phyloP scores from a whole-genome alignment of 2,888 invertebrate species.

The Germaria angustata region DNA sequence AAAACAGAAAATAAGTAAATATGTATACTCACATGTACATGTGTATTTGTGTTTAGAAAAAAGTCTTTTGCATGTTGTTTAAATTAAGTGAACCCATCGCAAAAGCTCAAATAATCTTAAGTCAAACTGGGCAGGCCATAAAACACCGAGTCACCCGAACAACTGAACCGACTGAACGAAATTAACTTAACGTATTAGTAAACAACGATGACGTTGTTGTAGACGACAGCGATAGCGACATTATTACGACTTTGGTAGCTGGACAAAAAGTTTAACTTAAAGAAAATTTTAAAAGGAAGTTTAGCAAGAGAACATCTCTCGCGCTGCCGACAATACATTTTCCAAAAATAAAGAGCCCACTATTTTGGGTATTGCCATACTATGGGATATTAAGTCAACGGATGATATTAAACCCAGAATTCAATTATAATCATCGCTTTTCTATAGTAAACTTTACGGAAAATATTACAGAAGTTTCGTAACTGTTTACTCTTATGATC shows the following conservation, averaged over 20 bases:
- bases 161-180: slow-evolving; percentile 38
- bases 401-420: no score
- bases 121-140: slow-evolving; percentile 67
- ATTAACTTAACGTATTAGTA: slow-evolving; percentile 47
- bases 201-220: slow-evolving; percentile 41
- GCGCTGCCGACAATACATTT: slow-evolving; percentile 54
- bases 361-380: slow-evolving; percentile 51
- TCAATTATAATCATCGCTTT: no score
- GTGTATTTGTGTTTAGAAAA: neutral
- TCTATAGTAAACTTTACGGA: no score
- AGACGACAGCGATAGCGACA: slow-evolving; percentile 59
- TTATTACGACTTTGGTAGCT: slow-evolving; percentile 53
- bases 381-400: neutral
- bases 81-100: slow-evolving; percentile 67
- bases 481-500: no score
- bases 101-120: slow-evolving; percentile 67
- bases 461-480: no score
- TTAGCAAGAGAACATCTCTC: slow-evolving; percentile 29
- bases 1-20: no score
- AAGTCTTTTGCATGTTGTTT: slow-evolving; percentile 65
- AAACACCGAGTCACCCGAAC: slow-evolving; percentile 50
- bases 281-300: neutral
- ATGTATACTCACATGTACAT: no score
- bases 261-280: slow-evolving; percentile 17
- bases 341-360: slow-evolving; percentile 33